Base-by-base conservation (phyloP, 2,888 invertebrate species). In the Lasius platythorax region DNA sequence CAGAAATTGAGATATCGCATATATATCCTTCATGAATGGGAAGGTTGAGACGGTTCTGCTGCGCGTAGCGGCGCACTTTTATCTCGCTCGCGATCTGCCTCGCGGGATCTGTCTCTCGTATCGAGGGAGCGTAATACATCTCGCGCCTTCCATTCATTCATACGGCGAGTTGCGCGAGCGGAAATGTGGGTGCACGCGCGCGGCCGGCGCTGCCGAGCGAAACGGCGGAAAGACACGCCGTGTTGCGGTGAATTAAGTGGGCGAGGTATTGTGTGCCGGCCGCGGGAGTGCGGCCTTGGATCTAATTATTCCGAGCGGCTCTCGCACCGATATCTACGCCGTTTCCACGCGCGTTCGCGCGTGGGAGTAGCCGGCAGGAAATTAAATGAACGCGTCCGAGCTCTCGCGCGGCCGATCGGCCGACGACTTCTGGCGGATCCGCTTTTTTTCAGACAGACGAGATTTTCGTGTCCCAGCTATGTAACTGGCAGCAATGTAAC, bases 271-370 rank as follows among this genome's bases (percentile, higher is more conserved):
- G 92, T 92, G 92, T 91, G 90, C 90, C 88, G 68, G 66, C 43
- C 75, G 40, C 75, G 40, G 33, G 78, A 78, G 8, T 64, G 61
- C 86, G 91, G 89, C 93, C 92, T 92, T 93, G 92, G 89, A 91
- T 93, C 91, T 92, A 93, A 94, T 94, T 93, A 93, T 93, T 93
- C 92, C 84, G 87, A 91, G 88, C 88, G 87, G 87, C 87, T 87
- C 81, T 85, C 68, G 86, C 88, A 76, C 56, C 50, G 78, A 81
- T 83, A 85, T 84, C 79, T 83, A 50, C 89, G 79, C 68, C 79
- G 79, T 72, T 74, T 85, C 66, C 67, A 50, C 64, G 74, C 73
- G 78, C 12, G 37, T 37, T 18, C 70, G 12, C 64, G 78, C 56
- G 73, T 46, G 58, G 63, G 70, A 72, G 78, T 68, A 28, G 30